Base-by-base conservation (phyloP, 2,797 vertebrate genomes). In the Sciurus vulgaris region DNA sequence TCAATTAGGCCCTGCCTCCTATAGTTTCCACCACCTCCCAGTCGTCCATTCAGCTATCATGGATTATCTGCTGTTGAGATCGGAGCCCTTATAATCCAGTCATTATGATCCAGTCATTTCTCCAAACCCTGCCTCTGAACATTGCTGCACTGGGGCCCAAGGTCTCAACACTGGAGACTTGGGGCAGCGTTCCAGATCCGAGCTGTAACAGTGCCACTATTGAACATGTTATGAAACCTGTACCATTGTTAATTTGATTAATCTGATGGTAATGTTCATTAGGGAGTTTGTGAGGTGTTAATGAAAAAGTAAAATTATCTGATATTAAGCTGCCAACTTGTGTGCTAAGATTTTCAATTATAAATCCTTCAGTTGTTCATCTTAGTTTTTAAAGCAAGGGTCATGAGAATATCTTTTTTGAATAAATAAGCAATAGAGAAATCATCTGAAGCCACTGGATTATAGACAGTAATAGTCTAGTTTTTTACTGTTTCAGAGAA, bases 271-370 rank as follows among this genome's bases (percentile, higher is more conserved):
- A 77, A 90, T 95, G 69, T 96, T 98, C 83, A 95, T 97, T 97
- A 96, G 81, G 89, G 61, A 72, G 89, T 97, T 98, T 96, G 93
- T 92, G 84, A 98, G 63, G 61, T 98, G 12, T 96, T 92, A 93
- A 98, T 97, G 97, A 97, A 98, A 98, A 98, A 93, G 91, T 95
- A 98, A 97, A 98, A 97, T 96, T 96, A 93, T 97, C 73, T 95
- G 33, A 67, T 96, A 86, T 3, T 96, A 92, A 96, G 90, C 95
- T 98, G 90, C 91, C 97, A 97, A 70, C 97, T 96, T 88, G 94
- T 87, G 93, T 97, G 72, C 96, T 77, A 41, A 93, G 78, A 13
- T 18, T 97, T 98, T 98, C 95, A 98, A 49, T 85, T 97, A 96
- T 96, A 90, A 97, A 97, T 97, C 61, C 35, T 98, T 51, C 47